A percentile compares a stretch with the other conserved stretches of the same genome.
Conservation (phyloP, 1,140 invertebrate genomes). For the Ladona fulva region DNA sequence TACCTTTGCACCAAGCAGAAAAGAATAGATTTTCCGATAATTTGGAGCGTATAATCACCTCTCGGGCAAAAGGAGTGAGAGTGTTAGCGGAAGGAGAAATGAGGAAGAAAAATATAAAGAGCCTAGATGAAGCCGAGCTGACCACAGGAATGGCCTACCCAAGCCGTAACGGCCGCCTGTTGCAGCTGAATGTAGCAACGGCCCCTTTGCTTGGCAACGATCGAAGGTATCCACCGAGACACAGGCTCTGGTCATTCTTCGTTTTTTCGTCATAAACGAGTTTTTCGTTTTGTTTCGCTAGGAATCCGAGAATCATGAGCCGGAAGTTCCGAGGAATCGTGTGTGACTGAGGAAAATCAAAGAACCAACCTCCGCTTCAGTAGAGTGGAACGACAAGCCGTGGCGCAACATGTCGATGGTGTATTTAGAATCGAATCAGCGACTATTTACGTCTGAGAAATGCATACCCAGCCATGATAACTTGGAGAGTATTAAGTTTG, state of each 20-base stretch:
- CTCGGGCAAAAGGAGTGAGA: too few species aligned
- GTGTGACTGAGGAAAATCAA: constrained; percentile 1
- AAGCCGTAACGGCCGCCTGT: background rate
- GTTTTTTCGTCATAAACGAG: background rate
- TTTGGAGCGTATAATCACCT: too few species aligned
- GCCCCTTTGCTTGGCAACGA: background rate
- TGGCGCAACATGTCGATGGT: background rate
- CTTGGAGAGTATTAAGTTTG: too few species aligned
- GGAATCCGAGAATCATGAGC: constrained; percentile 3
- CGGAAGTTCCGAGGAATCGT: constrained; percentile 2
- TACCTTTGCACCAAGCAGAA: too few species aligned
- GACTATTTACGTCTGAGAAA: too few species aligned
- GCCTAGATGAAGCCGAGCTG: background rate
- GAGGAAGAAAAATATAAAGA: too few species aligned
- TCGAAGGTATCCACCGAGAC: background rate
- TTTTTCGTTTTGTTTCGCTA: background rate
- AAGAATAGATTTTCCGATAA: too few species aligned
- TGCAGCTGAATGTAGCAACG: background rate
- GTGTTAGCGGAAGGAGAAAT: too few species aligned
- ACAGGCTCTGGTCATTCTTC: background rate
- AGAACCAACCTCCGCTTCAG: background rate
- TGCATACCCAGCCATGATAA: too few species aligned
- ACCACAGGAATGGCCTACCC: background rate
- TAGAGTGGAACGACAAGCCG: background rate
- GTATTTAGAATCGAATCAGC: background rate